Conservation (phyloP, 1,140 invertebrate species). For the Subanguina moxae region DNA sequence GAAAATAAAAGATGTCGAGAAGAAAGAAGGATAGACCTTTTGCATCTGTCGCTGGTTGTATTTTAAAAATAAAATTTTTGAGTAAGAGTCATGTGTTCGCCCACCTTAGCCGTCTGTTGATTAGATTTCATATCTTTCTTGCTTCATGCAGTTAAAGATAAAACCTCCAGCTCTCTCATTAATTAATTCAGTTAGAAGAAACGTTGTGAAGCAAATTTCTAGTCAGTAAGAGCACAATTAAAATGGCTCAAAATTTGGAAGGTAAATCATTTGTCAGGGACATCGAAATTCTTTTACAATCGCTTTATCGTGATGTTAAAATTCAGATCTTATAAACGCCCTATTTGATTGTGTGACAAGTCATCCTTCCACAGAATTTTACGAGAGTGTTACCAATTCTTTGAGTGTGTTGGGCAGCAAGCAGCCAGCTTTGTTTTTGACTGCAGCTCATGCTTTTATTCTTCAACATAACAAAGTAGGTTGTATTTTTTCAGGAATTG, state of each 20-base stretch:
- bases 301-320: neutral
- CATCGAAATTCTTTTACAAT: neutral
- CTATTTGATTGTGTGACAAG: constrained; percentile 45
- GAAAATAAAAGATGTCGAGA: too few relatives aligned
- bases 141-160: too few relatives aligned
- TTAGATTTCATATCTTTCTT: too few relatives aligned
- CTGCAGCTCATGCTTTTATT: constrained; percentile 44
- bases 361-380: constrained; percentile 26
- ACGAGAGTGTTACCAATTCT: constrained; percentile 32
- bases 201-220: too few relatives aligned
- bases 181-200: too few relatives aligned
- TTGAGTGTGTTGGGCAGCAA: constrained; percentile 36
- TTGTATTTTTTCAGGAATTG: neutral
- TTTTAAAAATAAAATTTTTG: too few relatives aligned
- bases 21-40: too few relatives aligned
- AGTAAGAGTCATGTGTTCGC: too few relatives aligned
- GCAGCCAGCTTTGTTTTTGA: constrained; percentile 39
- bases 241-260: constrained; percentile 42
- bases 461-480: constrained; percentile 42
- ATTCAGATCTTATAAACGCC: constrained; percentile 47
- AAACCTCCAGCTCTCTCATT: too few relatives aligned
- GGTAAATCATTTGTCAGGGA: constrained; percentile 18
- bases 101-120: too few relatives aligned
- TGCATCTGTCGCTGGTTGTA: too few relatives aligned
- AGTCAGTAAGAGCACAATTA: neutral